Evolutionary conservation across 2,797 vertebrate genomes (phyloP).

Genomic region (Steatocranus sp.): DNA sequence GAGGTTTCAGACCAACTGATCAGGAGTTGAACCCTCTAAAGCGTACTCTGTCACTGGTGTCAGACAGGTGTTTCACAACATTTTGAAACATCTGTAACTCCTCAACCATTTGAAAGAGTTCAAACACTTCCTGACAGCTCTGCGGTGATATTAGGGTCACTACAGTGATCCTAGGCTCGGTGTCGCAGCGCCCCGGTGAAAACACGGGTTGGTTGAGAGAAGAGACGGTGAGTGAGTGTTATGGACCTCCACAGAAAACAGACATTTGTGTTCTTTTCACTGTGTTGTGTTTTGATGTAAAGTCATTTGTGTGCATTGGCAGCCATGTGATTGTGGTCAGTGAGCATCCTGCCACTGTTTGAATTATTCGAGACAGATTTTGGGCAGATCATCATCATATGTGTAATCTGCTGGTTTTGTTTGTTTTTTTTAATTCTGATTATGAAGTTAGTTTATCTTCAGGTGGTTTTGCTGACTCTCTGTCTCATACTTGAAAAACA

Average conservation of each 20-base stretch:
- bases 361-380: not conserved
- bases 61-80: not conserved
- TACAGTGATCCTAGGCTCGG: accelerated
- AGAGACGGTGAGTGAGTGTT: not conserved
- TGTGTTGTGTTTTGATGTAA: not conserved
- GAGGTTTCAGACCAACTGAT: not conserved
- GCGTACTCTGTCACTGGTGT: accelerated
- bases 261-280: not conserved
- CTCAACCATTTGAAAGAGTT: accelerated
- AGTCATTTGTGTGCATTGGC: not conserved
- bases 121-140: not conserved
- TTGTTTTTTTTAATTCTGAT: not conserved
- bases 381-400: not conserved
- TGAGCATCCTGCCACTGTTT: accelerated
- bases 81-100: not conserved
- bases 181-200: not conserved
- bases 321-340: not conserved
- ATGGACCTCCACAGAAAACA: not conserved
- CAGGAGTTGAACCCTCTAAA: not conserved
- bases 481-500: accelerated
- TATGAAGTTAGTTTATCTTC: accelerated
- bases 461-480: not conserved
- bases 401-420: accelerated
- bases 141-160: accelerated
- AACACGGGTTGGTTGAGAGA: not conserved